These are phyloP conservation scores for Phrynocephalus guinanensis DNA, from an alignment of 2,797 vertebrate species.

Conservation along the genomic window DNA sequence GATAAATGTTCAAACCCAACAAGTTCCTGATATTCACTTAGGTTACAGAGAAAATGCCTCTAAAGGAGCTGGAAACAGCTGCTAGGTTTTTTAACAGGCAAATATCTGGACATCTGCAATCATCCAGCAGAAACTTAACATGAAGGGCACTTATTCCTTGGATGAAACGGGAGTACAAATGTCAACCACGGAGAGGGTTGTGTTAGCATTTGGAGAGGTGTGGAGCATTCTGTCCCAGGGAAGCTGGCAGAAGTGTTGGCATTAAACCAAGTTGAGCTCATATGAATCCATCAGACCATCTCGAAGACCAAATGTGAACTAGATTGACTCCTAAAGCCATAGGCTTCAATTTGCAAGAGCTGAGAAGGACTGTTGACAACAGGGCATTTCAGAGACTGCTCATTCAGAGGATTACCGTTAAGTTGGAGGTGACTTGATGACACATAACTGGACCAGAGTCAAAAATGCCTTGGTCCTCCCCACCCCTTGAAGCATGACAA, in stretches of 20 bases:
- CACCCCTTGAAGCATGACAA: neutral
- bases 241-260: too few species aligned
- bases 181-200: slow-evolving; percentile 29
- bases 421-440: too few species aligned
- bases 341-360: too few species aligned
- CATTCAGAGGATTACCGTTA: too few species aligned
- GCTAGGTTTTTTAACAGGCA: slow-evolving; percentile 29
- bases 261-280: too few species aligned
- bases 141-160: slow-evolving; percentile 6
- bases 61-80: slow-evolving; percentile 45
- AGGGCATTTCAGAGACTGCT: too few species aligned
- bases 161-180: slow-evolving; percentile 29
- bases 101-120: slow-evolving; percentile 42
- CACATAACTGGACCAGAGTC: too few species aligned
- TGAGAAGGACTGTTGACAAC: too few species aligned
- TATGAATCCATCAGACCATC: too few species aligned
- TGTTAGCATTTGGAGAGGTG: neutral
- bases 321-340: too few species aligned
- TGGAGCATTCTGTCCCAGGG: neutral
- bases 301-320: too few species aligned
- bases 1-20: slow-evolving; percentile 16
- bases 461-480: neutral
- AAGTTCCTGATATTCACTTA: neutral
- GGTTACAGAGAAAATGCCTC: slow-evolving; percentile 27
- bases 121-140: slow-evolving; percentile 6